Evolutionary conservation across 2,888 invertebrate species (phyloP), one percentile per base, ranked within the genome.

Genomic region (Phaedon cochleariae): DNA sequence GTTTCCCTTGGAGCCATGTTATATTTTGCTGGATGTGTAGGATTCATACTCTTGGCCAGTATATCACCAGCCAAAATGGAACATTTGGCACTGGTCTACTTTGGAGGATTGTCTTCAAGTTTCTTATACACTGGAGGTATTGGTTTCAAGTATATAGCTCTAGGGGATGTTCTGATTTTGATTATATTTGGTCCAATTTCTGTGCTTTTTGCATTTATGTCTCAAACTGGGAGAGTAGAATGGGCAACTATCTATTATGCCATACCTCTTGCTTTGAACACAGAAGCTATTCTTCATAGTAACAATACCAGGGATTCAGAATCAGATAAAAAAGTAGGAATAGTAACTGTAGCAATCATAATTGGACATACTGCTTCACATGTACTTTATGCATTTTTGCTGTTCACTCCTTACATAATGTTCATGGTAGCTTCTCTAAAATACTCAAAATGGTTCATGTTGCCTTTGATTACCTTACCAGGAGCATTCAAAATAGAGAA

Each of bases 111-210:
- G 60, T 97, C 96, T 22, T 95, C 96, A 59, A 96, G 96, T 72
- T 97, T 97, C 84, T 86, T 97, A n/a, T 97, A 97, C 79, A 97
- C 97, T 0, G 97, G 97, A 63, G 97, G 97, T 53, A 93, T 97
- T 75, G 97, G 97, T 65, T 88, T 97, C 63, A 97, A 97, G 83
- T 97, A 97, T 80, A 96, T 97, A 76, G 97, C 96, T 2, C 85
- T 97, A 52, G 97, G 97, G 59, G 97, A 97, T 84, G 90, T 97
- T 59, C 85, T 97, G 71, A 93, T 97, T 76, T 88, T 97, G 77
- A 90, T 97, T 65, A 92, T 96, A 79, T 97, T 97, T 84, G 97
- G 97, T 1, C 97, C 97, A 5, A 91, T 97, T 20, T 94, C 95
- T 20, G 96, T 97, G 18, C 87, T 97, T 17, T 97, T 97, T 84